Base-by-base conservation (phyloP, 2,888 invertebrate species). In the Prionchulus punctatus region DNA sequence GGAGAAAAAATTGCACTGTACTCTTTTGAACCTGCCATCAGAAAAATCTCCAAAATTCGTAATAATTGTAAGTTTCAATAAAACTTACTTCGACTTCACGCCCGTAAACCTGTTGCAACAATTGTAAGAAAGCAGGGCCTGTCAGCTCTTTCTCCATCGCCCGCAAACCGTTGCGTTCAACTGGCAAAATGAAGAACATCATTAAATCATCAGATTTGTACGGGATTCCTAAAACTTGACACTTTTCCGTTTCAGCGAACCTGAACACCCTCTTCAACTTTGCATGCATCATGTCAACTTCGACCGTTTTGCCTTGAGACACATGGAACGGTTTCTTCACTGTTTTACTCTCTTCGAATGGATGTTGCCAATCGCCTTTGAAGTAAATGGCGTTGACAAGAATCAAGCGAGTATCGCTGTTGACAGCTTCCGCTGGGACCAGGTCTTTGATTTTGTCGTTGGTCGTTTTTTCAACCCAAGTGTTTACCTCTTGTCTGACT, bases 391-490 rank as follows among this genome's bases (percentile, higher is more conserved):
- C n/a, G n/a, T n/a, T n/a, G n/a, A 52, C 53, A 56, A 56, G n/a
- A n/a, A n/a, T n/a, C n/a, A n/a, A 28, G 2, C 56, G 51, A 7
- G 36, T 57, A 43, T 58, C 45, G 1, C 60, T 23, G 53, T 61
- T 63, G n/a, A 74, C 60, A 7, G 62, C 60, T 21, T 78, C 77
- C 1, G 78, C 25, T 1, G 76, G 69, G 48, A 92, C 72, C 1
- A 92, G 75, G 64, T 87, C 77, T 63, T 81, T 80, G 54, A 92
- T 90, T 70, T 82, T 85, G 12, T 82, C 72, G 55, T 85, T 81
- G 0, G 91, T 92, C 67, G 84, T 79, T 2, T 77, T 70, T 66
- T 82, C 81, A 42, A 86, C 85, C 86, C 89, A 89, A 45, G 71
- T 63, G 67, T 91, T 91, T 45, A 92, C 87, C 0, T 68, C 70